Base-by-base conservation (phyloP, 2,888 invertebrate genomes). In the Pyrochroa serraticornis region DNA sequence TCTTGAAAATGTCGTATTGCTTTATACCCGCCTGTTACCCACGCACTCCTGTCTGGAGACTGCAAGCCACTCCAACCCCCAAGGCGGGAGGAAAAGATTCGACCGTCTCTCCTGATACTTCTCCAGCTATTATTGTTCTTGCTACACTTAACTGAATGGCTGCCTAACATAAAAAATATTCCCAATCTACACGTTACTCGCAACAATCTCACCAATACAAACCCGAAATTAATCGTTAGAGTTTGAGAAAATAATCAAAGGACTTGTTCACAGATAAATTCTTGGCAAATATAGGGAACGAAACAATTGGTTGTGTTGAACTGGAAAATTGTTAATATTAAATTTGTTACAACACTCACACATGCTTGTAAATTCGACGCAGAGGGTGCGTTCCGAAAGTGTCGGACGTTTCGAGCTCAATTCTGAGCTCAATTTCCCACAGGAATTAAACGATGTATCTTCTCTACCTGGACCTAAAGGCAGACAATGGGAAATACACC, bases 1-100 rank as follows among this genome's bases (percentile, higher is more conserved):
- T 73, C 74, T 74, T 67, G 74, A 72, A 72, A 73, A 75, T 73
- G 74, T 72, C 72, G 72, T 72, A 74, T 73, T 71, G 72, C 71
- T 71, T 71, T 72, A 72, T 70, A 69, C 66, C 66, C 63, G 55
- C 52, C 58, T 55, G 45, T 49, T 53, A 49, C 51, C 57, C 59
- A 58, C 61, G 51, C 47, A 52, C 65, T 62, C 64, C 63, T 64
- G 65, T 66, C 65, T 65, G 61, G 67, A 61, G 62, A 64, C 63
- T 57, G 58, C 55, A 65, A 60, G 63, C 64, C 62, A 62, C 62
- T 63, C 46, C 59, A 54, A 63, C 65, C 66, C 67, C 43, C 10
- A 65, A 63, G 65, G 50, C 53, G 48, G 36, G 51, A 58, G 51
- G 45, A 63, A 66, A 54, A 60, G 63, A 64, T 64, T 34, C 58